Percentiles rank a stretch among this genome's conserved stretches.
Conservation (phyloP, 1,140 invertebrate genomes). For the Formica exsecta region DNA sequence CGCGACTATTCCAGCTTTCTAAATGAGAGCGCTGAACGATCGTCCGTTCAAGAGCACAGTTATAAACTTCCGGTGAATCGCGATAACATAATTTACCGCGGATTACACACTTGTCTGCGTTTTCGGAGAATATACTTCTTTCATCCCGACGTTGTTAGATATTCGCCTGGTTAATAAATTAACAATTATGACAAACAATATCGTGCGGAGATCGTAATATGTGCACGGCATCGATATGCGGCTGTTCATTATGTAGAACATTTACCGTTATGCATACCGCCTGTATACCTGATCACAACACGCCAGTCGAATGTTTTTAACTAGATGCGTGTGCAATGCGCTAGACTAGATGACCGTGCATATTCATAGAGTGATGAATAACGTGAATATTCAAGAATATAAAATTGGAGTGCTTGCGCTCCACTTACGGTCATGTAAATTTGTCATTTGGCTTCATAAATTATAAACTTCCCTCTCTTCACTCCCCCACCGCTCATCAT, state of each 20-base stretch:
- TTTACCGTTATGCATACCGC: slow-evolving; percentile 35
- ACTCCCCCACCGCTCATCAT: too few relatives aligned
- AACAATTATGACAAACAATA: slow-evolving; percentile 28
- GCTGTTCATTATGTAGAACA: slow-evolving; percentile 48
- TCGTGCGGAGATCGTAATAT: background rate
- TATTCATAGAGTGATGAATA: slow-evolving; percentile 58
- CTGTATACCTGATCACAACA: slow-evolving; percentile 22
- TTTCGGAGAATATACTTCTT: background rate
- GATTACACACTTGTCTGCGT: background rate
- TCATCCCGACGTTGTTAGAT: background rate
- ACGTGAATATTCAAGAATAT: slow-evolving; percentile 64
- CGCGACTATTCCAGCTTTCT: background rate
- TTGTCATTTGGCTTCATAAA: slow-evolving; percentile 41
- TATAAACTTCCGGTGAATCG: background rate
- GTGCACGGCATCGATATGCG: slow-evolving; percentile 2
- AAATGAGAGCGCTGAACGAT: background rate
- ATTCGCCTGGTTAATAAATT: slow-evolving; percentile 44
- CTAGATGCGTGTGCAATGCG: slow-evolving; percentile 38
- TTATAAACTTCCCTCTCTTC: background rate
- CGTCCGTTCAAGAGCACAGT: background rate
- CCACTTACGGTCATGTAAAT: slow-evolving; percentile 50
- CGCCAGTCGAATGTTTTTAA: slow-evolving; percentile 45
- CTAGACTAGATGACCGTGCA: slow-evolving; percentile 49
- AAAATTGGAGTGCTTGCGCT: slow-evolving; percentile 53
- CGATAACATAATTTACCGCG: background rate